Base-by-base conservation (phyloP, 2,888 invertebrate genomes). In the Camponotus fellah region DNA sequence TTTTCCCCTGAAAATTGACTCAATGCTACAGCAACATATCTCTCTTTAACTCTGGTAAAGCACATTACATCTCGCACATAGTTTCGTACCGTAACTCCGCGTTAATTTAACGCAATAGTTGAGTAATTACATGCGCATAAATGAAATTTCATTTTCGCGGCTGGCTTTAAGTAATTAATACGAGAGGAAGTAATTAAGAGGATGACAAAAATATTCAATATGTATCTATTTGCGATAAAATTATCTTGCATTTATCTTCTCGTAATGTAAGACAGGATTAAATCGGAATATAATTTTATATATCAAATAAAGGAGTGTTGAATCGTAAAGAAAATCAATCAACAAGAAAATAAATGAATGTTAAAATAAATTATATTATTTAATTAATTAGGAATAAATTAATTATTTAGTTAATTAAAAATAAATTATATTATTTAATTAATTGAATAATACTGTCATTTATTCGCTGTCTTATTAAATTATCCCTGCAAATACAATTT, bases 21-120 rank as follows among this genome's bases (percentile, higher is more conserved):
- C 71, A 80, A 71, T 46, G 71, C 34, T n/a, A 17, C 79, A 43
- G 43, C 79, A 32, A 71, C 60, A n/a, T 71, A 80, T 71, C 58
- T 65, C 79, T 80, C 79, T 80, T 80, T 80, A 80, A 60, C 37
- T 71, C 34, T 26, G 37, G 43, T 60, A 79, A 80, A 71, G 60
- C 72, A 80, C 71, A 71, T 71, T 71, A 79, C 60, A 60, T 71
- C 60, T 60, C 72, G 71, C 26, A 71, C 79, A 79, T 79, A 58
- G 79, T 79, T 79, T 46, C 71, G 58, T 56, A 17, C 40, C 43
- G 71, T 58, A 58, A 68, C 32, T 53, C 21, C 17, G 21, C 14
- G 60, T 49, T 79, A 69, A 80, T 80, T 80, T 80, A 80, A 71
- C 79, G 37, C 60, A 43, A 46, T 53, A 60, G 60, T 65, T 71